Conservation (phyloP, 2,113 vertebrate species). For the Epinephelus lanceolatus region DNA sequence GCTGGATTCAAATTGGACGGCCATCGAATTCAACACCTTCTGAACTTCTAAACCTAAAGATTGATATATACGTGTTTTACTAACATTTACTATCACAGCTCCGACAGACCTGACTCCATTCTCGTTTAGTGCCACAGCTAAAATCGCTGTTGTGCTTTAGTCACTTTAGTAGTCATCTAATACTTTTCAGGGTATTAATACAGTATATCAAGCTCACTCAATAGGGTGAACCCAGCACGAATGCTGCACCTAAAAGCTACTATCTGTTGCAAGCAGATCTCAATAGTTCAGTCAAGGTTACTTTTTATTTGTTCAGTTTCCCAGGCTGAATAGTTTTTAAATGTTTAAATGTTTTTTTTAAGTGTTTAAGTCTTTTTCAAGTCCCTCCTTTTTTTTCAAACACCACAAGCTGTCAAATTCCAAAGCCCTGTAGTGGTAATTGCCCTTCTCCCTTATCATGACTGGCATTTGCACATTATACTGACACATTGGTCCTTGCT, state of each 20-base stretch:
- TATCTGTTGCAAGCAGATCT: not conserved
- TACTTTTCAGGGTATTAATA: not conserved
- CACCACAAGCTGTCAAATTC: conserved; percentile 52
- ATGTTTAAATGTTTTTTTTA: conserved; percentile 24
- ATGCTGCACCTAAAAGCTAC: not conserved
- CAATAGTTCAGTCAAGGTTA: not conserved
- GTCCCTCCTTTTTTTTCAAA: conserved; percentile 7
- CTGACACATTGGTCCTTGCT: conserved; percentile 76
- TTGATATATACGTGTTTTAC: conserved; percentile 14
- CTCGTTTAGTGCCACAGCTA: not conserved
- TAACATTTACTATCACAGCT: not conserved
- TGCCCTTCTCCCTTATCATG: conserved; percentile 69
- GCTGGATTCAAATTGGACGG: conserved; percentile 9
- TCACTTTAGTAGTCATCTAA: not conserved
- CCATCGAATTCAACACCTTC: conserved; percentile 25
- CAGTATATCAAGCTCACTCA: not conserved
- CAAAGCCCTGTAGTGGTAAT: conserved; percentile 56
- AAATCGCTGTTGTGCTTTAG: not conserved
- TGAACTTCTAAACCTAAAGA: conserved; percentile 22
- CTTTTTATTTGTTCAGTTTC: not conserved
- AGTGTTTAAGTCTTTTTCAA: conserved; percentile 6
- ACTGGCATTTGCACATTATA: conserved; percentile 76
- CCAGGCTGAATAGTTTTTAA: not conserved
- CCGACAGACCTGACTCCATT: conserved; percentile 3
- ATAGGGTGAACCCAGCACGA: not conserved